phyloP scores from a whole-genome alignment of 2,797 vertebrate species.

The Picus viridis region DNA sequence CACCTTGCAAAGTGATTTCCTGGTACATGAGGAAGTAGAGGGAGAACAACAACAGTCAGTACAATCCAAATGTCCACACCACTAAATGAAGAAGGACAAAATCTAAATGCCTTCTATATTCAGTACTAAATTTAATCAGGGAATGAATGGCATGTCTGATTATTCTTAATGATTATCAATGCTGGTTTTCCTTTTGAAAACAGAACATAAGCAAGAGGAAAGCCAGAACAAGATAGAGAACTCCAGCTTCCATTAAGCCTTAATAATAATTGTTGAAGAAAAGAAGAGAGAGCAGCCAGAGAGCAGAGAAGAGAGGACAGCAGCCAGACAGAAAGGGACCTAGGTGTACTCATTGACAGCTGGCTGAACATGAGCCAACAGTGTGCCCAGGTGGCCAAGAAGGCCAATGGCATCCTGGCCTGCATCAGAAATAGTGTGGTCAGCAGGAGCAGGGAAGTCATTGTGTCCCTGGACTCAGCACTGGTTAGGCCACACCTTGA shows the following conservation, averaged over 20 bases:
- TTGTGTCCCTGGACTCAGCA: no score
- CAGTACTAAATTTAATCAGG: conserved; percentile 13
- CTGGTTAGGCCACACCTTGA: no score
- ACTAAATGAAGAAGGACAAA: neutral
- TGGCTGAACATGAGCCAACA: no score
- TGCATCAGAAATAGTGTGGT: no score
- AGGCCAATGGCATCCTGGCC: no score
- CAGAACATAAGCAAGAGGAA: neutral
- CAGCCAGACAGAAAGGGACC: no score
- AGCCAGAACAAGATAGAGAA: neutral
- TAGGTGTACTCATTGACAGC: no score
- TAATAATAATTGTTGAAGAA: neutral
- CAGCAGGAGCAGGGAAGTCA: no score
- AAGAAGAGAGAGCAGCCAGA: neutral
- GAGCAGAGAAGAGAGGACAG: no score
- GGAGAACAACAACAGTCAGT: neutral
- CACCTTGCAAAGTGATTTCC: neutral
- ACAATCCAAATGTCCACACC: neutral
- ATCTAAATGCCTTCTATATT: neutral
- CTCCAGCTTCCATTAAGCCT: neutral
- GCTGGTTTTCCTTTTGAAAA: neutral
- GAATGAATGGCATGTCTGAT: neutral
- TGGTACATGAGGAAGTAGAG: neutral
- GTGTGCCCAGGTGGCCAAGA: no score
- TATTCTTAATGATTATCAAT: neutral